Conservation (phyloP, 2,113 vertebrate genomes). For the Vulpes vulpes region DNA sequence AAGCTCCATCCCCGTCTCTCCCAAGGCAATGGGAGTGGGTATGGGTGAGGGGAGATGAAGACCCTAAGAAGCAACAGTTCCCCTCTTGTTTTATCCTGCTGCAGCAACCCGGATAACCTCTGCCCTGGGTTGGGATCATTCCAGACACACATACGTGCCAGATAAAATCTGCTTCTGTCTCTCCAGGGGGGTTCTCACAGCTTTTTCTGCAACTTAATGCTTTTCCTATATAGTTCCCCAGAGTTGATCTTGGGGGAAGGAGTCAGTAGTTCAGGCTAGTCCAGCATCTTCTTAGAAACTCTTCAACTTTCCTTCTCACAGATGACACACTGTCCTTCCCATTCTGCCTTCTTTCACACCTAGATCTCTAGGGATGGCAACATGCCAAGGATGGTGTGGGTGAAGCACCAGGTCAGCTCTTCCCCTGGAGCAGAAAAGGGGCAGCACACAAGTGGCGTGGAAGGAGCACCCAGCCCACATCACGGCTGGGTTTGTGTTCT, state of each 20-base stretch:
- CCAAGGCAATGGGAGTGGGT: not conserved
- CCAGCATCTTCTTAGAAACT: constrained; percentile 10
- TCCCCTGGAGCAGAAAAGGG: not conserved
- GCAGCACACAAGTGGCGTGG: fast-evolving
- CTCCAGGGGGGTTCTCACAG: not conserved
- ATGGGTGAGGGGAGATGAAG: not conserved
- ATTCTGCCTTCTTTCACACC: not conserved
- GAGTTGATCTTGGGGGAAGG: not conserved
- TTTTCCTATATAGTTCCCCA: constrained; percentile 10
- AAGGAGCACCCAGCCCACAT: not conserved
- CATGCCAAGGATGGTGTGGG: not conserved
- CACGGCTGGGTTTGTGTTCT: not conserved
- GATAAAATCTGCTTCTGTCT: not conserved
- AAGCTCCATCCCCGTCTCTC: not conserved
- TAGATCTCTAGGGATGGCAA: not conserved
- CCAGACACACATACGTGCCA: not conserved
- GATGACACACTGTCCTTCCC: not conserved
- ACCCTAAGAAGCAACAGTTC: not conserved
- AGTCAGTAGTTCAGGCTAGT: not conserved
- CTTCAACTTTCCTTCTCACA: not conserved
- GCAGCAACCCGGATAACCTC: not conserved
- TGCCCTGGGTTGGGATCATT: not conserved
- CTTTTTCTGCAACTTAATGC: not conserved
- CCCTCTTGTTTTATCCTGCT: not conserved
- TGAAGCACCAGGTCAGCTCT: not conserved